Evolutionary conservation across 2,888 invertebrate species (phyloP), one percentile per base, ranked within the genome.

Genomic region (Dryococelus australis): DNA sequence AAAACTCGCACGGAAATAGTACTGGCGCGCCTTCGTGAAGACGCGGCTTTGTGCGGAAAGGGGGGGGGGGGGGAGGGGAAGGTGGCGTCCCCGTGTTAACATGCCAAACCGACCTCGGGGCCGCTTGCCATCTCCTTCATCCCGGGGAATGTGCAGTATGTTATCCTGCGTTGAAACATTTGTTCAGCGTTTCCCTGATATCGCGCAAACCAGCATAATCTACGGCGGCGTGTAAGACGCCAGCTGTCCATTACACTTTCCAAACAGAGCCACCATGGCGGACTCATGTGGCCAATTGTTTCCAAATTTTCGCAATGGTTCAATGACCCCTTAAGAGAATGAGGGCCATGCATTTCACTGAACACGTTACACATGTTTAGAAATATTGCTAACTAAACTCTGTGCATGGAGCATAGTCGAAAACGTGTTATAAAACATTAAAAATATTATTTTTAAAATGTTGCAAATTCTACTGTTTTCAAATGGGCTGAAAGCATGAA

Each of bases 1-100:
- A 88, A 86, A 84, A 35, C 88, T 83, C 28, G 87, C 84, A 86
- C 86, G 88, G 87, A 87, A 89, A 88, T 88, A 87, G 88, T 88
- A 83, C 47, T n/a, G 87, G 35, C 43, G 78, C 87, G 47, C 47
- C 16, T 47, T 10, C 47, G 47, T 3, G 43, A 35, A 43, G 43
- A n/a, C 24, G 24, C 6, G 28, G 20, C 13, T 9, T 10, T 1
- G 4, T 1, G 10, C 3, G 84, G 26, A 0, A 27, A 10, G 9
- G 83, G 27, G 86, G 86, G 79, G 43, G 43, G 16, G 86, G 83
- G 27, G 86, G 83, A 27, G 79, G 35, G 16, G 86, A 47, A 81
- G 28, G 27, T 8, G 78, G 79, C 24, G 28, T 27, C 43, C 28
- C 80, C 43, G 43, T 53, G 43, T 43, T 47, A 84, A 85, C 81